These are phyloP conservation scores for Astreopora myriophthalma DNA, from an alignment of 64 coral and sea anemone species.

Conservation along the genomic window DNA sequence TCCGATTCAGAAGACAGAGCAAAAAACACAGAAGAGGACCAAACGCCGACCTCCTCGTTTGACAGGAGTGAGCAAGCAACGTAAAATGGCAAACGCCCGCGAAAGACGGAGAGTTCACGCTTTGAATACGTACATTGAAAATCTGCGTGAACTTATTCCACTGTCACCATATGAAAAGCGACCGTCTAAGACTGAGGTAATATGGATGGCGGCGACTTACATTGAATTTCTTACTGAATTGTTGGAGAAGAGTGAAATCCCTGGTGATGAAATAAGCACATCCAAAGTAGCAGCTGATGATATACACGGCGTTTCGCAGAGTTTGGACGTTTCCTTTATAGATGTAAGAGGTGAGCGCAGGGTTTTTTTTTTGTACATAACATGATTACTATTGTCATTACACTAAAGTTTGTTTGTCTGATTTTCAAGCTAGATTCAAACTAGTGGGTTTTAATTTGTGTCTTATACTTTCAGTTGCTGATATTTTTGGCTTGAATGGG, in stretches of 20 bases:
- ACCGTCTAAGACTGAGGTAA: slow-evolving; percentile 72
- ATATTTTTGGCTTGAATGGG: neutral
- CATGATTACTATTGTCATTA: no score
- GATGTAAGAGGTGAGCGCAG: slow-evolving; percentile 9
- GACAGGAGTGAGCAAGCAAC: slow-evolving; percentile 82
- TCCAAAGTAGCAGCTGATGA: neutral
- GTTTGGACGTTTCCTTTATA: slow-evolving; percentile 3
- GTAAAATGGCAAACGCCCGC: slow-evolving; percentile 81
- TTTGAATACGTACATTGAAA: slow-evolving; percentile 71
- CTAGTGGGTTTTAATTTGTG: neutral
- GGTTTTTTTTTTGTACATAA: neutral
- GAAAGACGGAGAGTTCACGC: slow-evolving; percentile 84
- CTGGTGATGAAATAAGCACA: slow-evolving; percentile 2
- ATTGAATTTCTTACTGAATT: slow-evolving; percentile 75
- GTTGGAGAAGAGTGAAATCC: slow-evolving; percentile 52
- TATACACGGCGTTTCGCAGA: neutral
- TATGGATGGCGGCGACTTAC: slow-evolving; percentile 78
- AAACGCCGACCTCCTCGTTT: slow-evolving; percentile 55
- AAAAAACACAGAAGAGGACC: slow-evolving; percentile 25
- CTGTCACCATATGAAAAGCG: slow-evolving; percentile 71
- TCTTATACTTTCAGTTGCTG: neutral
- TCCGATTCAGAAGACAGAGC: neutral
- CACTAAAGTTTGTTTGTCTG: no score
- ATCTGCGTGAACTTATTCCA: slow-evolving; percentile 65
- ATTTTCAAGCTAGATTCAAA: no score